These are phyloP conservation scores for Ctenoplectra terminalis DNA, from an alignment of 1,140 invertebrate genomes.

Conservation along the genomic window DNA sequence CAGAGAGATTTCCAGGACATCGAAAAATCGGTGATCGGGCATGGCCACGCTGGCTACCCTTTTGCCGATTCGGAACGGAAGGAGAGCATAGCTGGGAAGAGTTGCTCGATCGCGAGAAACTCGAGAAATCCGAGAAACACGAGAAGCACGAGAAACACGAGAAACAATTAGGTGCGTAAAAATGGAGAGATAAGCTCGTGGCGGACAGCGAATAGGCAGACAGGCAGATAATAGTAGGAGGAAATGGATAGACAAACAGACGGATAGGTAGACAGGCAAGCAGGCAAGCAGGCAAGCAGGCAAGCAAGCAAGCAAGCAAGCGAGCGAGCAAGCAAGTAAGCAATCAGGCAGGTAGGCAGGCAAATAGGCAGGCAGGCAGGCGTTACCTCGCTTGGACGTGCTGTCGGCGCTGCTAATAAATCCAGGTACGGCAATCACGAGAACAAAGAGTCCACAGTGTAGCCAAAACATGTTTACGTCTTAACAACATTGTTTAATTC, in stretches of 20 bases:
- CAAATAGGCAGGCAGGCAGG: constrained; percentile 28
- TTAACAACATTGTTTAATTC: constrained; percentile 83
- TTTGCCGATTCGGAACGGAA: background rate
- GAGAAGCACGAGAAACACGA: background rate
- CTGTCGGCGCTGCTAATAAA: constrained; percentile 81
- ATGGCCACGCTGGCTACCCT: background rate
- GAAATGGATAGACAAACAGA: background rate
- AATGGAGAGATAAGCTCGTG: background rate
- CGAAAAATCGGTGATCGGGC: background rate
- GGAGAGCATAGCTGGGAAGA: background rate
- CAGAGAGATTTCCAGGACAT: background rate
- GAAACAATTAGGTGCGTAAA: background rate
- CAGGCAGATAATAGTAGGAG: background rate
- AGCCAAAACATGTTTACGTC: constrained; percentile 83
- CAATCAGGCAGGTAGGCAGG: background rate
- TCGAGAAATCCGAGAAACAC: background rate
- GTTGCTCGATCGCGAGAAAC: background rate
- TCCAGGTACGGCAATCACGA: constrained; percentile 82
- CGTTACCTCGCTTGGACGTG: constrained; percentile 81
- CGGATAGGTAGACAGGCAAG: constrained; percentile 5
- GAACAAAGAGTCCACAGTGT: constrained; percentile 83
- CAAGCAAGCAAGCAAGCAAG: background rate
- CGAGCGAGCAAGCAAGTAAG: constrained; percentile 31
- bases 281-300: constrained; percentile 6
- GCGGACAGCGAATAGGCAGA: background rate